Conservation (phyloP, 2,797 vertebrate species). For the Artibeus lituratus region DNA sequence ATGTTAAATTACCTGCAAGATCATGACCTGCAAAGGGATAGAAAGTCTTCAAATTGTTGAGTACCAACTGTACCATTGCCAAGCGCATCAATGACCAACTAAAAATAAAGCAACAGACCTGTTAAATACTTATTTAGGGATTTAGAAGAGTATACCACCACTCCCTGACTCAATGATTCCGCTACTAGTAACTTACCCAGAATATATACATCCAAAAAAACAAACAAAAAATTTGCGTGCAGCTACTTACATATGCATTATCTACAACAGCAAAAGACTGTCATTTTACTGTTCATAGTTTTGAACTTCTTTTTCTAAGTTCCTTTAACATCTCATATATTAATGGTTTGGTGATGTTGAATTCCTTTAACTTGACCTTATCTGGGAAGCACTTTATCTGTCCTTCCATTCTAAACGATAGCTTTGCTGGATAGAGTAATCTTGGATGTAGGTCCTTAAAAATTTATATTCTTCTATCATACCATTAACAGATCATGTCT, state of each 20-base stretch:
- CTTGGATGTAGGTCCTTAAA: no score
- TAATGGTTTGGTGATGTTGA: no score
- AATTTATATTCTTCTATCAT: not conserved
- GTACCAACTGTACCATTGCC: conserved; percentile 96
- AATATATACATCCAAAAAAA: not conserved
- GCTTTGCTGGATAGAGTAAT: no score
- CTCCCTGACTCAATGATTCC: not conserved
- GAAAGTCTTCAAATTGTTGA: conserved; percentile 95
- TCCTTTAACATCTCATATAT: no score
- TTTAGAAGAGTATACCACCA: not conserved
- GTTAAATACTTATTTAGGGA: conserved; percentile 31
- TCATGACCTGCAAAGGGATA: conserved; percentile 97
- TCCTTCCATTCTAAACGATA: no score
- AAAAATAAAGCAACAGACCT: conserved; percentile 60
- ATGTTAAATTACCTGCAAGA: conserved; percentile 86
- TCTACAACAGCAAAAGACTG: not conserved
- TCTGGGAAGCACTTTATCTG: no score
- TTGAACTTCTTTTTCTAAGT: no score
- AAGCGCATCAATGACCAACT: conserved; percentile 99
- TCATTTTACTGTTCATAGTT: no score
- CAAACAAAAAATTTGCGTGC: not conserved
- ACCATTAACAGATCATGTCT: not conserved
- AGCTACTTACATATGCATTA: conserved; percentile 12
- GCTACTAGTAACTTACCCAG: not conserved
- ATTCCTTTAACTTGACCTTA: no score